phyloP scores from a whole-genome alignment of 1,140 invertebrate genomes.

The Drosophila subpulchrella region DNA sequence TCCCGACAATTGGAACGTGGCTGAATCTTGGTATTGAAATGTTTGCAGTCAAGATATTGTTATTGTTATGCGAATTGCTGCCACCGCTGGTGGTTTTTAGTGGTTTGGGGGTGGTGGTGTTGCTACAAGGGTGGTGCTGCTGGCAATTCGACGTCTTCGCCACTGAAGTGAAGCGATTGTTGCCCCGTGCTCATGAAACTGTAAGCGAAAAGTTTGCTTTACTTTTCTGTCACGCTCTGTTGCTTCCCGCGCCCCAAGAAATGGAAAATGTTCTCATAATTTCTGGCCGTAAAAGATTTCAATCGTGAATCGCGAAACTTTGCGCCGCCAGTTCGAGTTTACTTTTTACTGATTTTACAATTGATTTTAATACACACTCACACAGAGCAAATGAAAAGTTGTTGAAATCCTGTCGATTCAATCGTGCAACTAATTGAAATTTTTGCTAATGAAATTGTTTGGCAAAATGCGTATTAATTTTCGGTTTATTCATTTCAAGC shows the following conservation, averaged over 20 bases:
- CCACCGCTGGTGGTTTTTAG: conserved; percentile 28
- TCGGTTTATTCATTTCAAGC: conserved; percentile 17
- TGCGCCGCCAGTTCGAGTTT: conserved; percentile 60
- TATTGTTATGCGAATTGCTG: conserved; percentile 73
- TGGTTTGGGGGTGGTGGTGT: conserved; percentile 15
- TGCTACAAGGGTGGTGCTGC: conserved; percentile 19
- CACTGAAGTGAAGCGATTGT: conserved; percentile 51
- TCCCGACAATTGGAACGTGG: conserved; percentile 73
- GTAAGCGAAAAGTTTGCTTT: conserved; percentile 81
- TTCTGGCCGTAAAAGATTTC: conserved; percentile 80
- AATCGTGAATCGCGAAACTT: conserved; percentile 79
- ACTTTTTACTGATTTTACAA: conserved; percentile 78
- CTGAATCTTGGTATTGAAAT: conserved; percentile 74
- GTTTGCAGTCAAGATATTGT: conserved; percentile 80
- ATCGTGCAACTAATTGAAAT: conserved; percentile 81
- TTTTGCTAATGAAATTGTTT: conserved; percentile 72
- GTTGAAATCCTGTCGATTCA: conserved; percentile 80
- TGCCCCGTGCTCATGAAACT: conserved; percentile 71
- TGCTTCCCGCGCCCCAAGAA: conserved; percentile 49
- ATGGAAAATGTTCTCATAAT: conserved; percentile 82
- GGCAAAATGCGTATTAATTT: conserved; percentile 56
- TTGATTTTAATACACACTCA: conserved; percentile 69
- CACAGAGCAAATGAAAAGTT: conserved; percentile 45
- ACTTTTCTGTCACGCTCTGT: conserved; percentile 80
- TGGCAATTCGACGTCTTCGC: conserved; percentile 72